Evolutionary conservation across 2,797 vertebrate species (phyloP).

Genomic region (Antrozous pallidus): DNA sequence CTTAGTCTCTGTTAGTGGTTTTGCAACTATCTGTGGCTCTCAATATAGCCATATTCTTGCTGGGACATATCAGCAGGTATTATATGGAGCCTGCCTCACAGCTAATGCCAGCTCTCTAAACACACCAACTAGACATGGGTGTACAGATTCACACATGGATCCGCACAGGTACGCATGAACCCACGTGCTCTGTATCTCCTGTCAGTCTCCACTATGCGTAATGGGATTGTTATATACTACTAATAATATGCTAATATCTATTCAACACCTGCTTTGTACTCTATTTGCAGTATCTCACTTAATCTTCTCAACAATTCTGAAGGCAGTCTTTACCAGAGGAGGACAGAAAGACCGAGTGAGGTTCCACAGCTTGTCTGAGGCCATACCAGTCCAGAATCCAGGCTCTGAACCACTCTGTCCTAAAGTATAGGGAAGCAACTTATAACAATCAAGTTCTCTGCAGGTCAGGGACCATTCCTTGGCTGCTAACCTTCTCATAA

Average conservation of each 20-base stretch:
- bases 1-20: not conserved
- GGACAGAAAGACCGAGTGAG: not conserved
- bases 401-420: not conserved
- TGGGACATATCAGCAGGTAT: not conserved
- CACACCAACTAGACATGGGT: not conserved
- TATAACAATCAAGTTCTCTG: not conserved
- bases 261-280: not conserved
- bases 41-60: not conserved
- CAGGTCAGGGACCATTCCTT: not conserved
- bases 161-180: not conserved
- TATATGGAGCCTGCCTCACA: not conserved
- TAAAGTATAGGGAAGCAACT: not conserved
- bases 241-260: not conserved
- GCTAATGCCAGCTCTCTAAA: not conserved
- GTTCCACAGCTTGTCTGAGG: not conserved
- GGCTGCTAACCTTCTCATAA: not conserved
- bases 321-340: not conserved
- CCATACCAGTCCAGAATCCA: not conserved
- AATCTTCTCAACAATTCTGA: not conserved
- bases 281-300: not conserved
- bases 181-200: not conserved
- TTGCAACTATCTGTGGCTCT: not conserved
- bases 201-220: not conserved
- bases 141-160: rapidly evolving
- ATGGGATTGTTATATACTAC: not conserved